phyloP scores from a whole-genome alignment of 2,113 vertebrate genomes.

The Maylandia zebra region DNA sequence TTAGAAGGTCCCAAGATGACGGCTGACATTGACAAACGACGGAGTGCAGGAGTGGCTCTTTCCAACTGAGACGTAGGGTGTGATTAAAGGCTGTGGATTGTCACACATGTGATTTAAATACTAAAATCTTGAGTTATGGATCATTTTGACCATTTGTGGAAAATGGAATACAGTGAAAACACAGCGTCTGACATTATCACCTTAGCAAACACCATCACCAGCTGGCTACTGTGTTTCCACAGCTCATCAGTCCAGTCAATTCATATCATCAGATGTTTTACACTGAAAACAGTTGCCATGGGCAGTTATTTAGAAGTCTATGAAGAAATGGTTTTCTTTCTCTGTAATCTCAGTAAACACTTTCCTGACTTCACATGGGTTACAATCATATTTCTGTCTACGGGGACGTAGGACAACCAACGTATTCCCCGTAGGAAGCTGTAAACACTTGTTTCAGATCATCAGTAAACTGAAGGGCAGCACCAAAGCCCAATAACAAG shows the following conservation, averaged over 20 bases:
- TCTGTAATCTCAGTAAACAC: not conserved
- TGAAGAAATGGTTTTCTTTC: not conserved
- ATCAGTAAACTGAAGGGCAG: not conserved
- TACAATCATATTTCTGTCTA: not conserved
- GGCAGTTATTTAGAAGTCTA: not conserved
- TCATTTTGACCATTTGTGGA: not conserved
- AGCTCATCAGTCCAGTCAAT: not conserved
- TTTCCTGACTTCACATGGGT: not conserved
- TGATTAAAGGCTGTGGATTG: not conserved
- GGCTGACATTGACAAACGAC: not conserved
- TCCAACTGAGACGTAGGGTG: not conserved
- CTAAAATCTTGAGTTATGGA: accelerated
- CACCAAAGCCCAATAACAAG: not conserved
- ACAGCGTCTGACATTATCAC: not conserved
- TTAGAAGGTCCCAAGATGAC: constrained; percentile 1
- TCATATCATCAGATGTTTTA: not conserved
- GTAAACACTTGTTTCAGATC: not conserved
- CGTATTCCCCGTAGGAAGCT: accelerated
- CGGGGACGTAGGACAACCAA: accelerated
- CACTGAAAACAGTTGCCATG: not conserved
- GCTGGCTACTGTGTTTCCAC: not conserved
- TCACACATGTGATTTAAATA: not conserved
- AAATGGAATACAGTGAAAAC: not conserved
- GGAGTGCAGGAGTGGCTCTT: not conserved
- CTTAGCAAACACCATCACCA: not conserved